Conservation (phyloP, 2,888 invertebrate genomes). For the Linyphia triangularis region DNA sequence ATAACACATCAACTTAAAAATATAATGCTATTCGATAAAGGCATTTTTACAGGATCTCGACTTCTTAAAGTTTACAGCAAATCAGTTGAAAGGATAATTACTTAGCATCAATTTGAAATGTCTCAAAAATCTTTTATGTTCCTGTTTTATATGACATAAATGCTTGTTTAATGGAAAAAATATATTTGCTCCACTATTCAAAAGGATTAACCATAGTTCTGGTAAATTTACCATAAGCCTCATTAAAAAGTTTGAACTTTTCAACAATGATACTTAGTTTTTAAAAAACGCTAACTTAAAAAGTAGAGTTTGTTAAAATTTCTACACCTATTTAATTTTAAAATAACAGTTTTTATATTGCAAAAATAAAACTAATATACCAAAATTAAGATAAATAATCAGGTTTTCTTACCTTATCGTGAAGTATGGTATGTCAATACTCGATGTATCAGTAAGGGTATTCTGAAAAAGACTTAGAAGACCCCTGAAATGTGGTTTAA, state of each 20-base stretch:
- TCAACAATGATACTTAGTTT: neutral
- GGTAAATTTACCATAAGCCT: too few relatives aligned
- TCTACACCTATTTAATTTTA: neutral
- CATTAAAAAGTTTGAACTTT: too few relatives aligned
- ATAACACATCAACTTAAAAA: neutral
- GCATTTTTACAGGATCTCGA: too few relatives aligned
- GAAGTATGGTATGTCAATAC: conserved; percentile 83
- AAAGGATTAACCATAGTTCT: too few relatives aligned
- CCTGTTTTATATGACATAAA: too few relatives aligned
- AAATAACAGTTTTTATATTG: neutral
- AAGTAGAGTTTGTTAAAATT: neutral
- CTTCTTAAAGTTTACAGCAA: too few relatives aligned
- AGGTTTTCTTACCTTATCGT: conserved; percentile 81
- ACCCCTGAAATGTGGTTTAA: conserved; percentile 84
- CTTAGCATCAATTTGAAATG: too few relatives aligned
- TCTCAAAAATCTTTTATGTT: too few relatives aligned
- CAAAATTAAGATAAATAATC: neutral
- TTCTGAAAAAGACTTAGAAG: conserved; percentile 82
- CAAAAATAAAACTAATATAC: neutral
- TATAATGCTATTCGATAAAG: neutral
- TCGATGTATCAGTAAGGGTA: conserved; percentile 82
- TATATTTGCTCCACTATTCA: too few relatives aligned
- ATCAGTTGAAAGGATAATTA: too few relatives aligned
- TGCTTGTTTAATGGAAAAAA: too few relatives aligned
- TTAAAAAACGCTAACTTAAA: neutral